A percentile compares a stretch with the other conserved stretches of the same genome.
These are phyloP conservation scores for Aplodontia rufa DNA, from an alignment of 2,113 vertebrate species.

Conservation along the genomic window DNA sequence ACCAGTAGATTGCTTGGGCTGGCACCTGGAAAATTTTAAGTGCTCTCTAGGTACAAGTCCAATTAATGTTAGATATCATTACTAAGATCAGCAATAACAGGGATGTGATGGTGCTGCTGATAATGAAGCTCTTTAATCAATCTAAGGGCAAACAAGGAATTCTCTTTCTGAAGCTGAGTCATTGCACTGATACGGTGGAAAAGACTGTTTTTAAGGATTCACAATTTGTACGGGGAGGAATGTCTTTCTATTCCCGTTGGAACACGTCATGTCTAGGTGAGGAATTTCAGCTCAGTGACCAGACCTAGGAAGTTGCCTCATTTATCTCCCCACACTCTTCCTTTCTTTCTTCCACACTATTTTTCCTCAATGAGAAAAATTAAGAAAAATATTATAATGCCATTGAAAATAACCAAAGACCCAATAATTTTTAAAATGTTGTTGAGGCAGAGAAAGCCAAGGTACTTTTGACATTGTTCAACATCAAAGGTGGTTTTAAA, in stretches of 20 bases:
- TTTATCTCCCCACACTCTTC: not conserved
- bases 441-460: not conserved
- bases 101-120: too few relatives aligned
- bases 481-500: not conserved
- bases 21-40: not conserved
- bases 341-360: not conserved
- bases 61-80: not conserved
- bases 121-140: not conserved
- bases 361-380: not conserved
- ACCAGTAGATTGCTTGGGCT: not conserved
- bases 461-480: not conserved
- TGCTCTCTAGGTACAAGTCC: not conserved
- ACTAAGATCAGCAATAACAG: not conserved
- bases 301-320: not conserved
- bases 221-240: not conserved
- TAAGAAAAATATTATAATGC: not conserved
- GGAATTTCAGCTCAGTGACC: not conserved
- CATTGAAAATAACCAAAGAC: not conserved
- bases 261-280: not conserved
- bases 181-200: not conserved
- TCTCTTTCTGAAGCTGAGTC: not conserved
- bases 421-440: not conserved
- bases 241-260: not conserved
- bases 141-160: not conserved
- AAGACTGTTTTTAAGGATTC: not conserved